Percentiles rank a stretch among this genome's conserved stretches.
Conservation (phyloP, 2,888 invertebrate species). For the Toxonevra muliebris region DNA sequence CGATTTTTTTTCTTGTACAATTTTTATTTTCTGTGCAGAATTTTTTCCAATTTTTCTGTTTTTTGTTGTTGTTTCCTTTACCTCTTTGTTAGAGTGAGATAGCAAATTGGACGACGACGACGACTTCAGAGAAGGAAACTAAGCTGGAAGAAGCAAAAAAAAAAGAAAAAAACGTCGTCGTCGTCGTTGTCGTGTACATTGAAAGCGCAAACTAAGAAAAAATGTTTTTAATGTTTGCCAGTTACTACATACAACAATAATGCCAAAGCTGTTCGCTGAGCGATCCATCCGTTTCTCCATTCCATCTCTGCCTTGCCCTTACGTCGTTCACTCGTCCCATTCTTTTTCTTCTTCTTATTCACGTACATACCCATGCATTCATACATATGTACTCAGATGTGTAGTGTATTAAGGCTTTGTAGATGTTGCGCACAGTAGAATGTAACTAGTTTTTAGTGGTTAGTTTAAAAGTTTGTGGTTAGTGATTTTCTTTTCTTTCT, state of each 20-base stretch:
- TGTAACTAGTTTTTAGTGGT: conserved; percentile 42
- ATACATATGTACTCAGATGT: conserved; percentile 7
- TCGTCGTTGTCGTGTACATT: conserved; percentile 12
- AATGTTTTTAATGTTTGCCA: conserved; percentile 37
- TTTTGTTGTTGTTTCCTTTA: conserved; percentile 26
- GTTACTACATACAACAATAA: conserved; percentile 12
- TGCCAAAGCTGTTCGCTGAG: not conserved
- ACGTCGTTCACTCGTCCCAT: too few relatives aligned
- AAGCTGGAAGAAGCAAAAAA: conserved; percentile 17
- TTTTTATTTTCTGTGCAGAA: conserved; percentile 60
- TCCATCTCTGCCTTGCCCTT: not conserved
- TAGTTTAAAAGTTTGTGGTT: conserved; percentile 3
- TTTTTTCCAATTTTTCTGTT: conserved; percentile 39
- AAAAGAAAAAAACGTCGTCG: conserved; percentile 34
- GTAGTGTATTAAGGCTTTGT: conserved; percentile 43
- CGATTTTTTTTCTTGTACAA: conserved; percentile 50
- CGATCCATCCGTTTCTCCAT: conserved; percentile 5
- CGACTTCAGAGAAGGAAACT: not conserved
- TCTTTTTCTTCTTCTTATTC: conserved; percentile 7
- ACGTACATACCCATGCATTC: conserved; percentile 10
- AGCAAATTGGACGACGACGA: conserved; percentile 33
- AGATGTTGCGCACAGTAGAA: conserved; percentile 47
- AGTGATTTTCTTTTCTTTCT: conserved; percentile 3
- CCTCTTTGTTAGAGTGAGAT: conserved; percentile 40
- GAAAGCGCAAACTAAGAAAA: conserved; percentile 30